phyloP scores from a whole-genome alignment of 1,140 invertebrate species.

The Meloidogyne chitwoodi region DNA sequence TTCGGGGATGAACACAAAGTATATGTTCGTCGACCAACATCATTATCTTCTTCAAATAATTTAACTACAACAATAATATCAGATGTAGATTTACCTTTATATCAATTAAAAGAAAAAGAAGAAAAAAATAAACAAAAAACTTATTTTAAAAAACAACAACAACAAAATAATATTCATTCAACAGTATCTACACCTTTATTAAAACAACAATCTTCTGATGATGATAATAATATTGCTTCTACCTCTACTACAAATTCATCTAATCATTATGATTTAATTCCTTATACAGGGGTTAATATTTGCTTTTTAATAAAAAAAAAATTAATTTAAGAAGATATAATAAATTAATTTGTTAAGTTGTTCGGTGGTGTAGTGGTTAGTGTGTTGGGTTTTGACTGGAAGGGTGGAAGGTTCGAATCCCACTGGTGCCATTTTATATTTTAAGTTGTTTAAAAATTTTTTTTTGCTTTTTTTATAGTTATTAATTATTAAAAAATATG shows the following conservation, averaged over 20 bases:
- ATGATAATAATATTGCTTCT: conserved; percentile 8
- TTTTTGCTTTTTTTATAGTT: too few relatives aligned
- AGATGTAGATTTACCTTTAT: neutral
- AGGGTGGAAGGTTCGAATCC: too few relatives aligned
- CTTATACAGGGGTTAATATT: conserved; percentile 47
- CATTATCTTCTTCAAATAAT: conserved; percentile 2
- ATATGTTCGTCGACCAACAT: conserved; percentile 21
- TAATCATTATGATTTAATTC: conserved; percentile 53
- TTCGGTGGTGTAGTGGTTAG: too few relatives aligned
- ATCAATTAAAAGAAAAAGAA: neutral
- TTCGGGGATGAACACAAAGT: conserved; percentile 24
- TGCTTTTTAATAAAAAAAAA: neutral
- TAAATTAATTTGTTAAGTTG: too few relatives aligned
- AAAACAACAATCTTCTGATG: conserved; percentile 1
- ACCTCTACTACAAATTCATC: conserved; percentile 1
- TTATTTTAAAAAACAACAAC: neutral
- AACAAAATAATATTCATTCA: neutral
- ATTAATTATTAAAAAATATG: neutral
- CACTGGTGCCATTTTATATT: too few relatives aligned
- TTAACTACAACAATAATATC: neutral
- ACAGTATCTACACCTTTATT: neutral
- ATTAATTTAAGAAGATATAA: neutral
- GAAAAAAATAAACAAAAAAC: neutral
- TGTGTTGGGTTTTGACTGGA: too few relatives aligned
- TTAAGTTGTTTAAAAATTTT: too few relatives aligned